Percentiles rank a stretch among this genome's conserved stretches.
These are phyloP conservation scores for Galbula dea DNA, from an alignment of 2,113 vertebrate species.

Conservation along the genomic window DNA sequence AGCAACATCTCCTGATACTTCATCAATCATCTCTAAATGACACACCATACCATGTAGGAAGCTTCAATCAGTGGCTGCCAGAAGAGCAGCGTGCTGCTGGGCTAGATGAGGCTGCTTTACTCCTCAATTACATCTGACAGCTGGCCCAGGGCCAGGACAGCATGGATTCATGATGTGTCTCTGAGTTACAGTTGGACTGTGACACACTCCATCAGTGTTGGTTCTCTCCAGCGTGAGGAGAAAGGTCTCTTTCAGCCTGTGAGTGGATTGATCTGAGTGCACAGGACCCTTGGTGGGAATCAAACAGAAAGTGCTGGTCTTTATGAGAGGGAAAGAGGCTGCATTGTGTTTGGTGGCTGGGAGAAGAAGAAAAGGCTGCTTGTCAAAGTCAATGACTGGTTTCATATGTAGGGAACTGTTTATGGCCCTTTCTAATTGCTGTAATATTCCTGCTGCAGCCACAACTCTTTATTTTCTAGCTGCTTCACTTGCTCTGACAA, in stretches of 20 bases:
- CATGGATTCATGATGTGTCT: not conserved
- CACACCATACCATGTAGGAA: rapidly evolving
- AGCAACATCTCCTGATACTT: not conserved
- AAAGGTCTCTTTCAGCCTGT: not conserved
- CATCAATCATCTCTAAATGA: not conserved
- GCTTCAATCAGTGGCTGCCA: not conserved
- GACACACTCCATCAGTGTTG: conserved; percentile 11
- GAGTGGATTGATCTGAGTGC: not conserved
- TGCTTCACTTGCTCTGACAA: conserved; percentile 48
- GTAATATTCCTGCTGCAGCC: conserved; percentile 46
- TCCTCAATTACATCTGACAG: not conserved
- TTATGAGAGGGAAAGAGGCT: conserved; percentile 15
- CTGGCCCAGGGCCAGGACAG: conserved; percentile 19
- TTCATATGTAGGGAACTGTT: conserved; percentile 36
- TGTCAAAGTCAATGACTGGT: conserved; percentile 50
- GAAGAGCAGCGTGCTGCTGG: not conserved
- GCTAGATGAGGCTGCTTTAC: not conserved
- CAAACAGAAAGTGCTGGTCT: not conserved
- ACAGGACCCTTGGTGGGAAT: not conserved
- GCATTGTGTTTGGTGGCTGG: not conserved
- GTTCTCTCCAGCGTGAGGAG: not conserved
- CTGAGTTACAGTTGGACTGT: not conserved
- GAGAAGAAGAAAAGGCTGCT: conserved; percentile 17
- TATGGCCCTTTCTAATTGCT: conserved; percentile 59
- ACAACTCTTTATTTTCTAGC: conserved; percentile 30